Evolutionary conservation across 92 coral and sea anemone species (phyloP).

Genomic region (Chrysogorgia sp.): DNA sequence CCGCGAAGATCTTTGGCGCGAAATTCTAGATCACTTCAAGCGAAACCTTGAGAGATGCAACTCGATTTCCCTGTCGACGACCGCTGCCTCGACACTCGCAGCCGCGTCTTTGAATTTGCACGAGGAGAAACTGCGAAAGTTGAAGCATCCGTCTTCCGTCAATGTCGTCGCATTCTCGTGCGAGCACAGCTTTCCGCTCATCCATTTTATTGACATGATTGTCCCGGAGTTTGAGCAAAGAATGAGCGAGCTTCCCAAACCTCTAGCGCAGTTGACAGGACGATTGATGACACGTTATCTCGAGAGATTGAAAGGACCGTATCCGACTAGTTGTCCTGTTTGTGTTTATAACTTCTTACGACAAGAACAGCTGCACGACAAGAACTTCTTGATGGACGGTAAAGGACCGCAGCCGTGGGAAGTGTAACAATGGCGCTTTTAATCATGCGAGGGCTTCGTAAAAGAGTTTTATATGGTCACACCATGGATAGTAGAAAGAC

Average conservation of each 20-base stretch:
- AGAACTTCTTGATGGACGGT: not conserved
- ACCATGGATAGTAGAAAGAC: too few species aligned
- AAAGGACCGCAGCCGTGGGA: constrained; percentile 18
- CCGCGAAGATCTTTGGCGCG: constrained; percentile 72
- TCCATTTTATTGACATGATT: constrained; percentile 75
- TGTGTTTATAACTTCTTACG: constrained; percentile 92
- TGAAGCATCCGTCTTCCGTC: constrained; percentile 40
- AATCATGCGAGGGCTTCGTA: too few species aligned
- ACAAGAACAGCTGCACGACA: constrained; percentile 66
- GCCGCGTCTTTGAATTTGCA: constrained; percentile 81
- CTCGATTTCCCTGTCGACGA: constrained; percentile 69
- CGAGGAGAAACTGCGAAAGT: constrained; percentile 40
- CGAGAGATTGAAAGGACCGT: constrained; percentile 56
- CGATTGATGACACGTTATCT: constrained; percentile 64
- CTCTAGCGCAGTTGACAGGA: constrained; percentile 73
- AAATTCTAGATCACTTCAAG: constrained; percentile 86
- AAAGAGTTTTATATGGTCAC: too few species aligned
- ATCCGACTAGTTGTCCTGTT: constrained; percentile 85
- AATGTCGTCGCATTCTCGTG: constrained; percentile 89
- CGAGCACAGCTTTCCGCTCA: constrained; percentile 85
- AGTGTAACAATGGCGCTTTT: not conserved
- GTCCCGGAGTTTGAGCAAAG: constrained; percentile 93
- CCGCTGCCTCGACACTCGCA: constrained; percentile 87
- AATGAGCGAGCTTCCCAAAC: constrained; percentile 75
- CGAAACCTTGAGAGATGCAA: constrained; percentile 77